These are phyloP conservation scores for Leptinotarsa tumamoca DNA, from an alignment of 2,888 invertebrate species.

Conservation along the genomic window DNA sequence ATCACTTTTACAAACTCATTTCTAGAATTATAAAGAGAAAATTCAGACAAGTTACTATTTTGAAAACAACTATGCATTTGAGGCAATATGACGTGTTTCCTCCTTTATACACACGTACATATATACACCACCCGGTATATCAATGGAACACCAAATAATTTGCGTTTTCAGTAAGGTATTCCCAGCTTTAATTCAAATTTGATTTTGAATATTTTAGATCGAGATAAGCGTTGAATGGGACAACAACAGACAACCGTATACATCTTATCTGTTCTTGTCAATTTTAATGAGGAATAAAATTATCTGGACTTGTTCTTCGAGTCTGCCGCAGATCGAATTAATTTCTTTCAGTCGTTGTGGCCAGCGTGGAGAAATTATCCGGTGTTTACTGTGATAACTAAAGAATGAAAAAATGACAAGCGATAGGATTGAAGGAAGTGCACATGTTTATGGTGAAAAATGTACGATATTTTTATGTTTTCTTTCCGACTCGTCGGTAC, in stretches of 20 bases:
- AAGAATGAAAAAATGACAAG: not conserved
- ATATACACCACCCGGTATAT: not conserved
- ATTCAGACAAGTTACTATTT: no score
- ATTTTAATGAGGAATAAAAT: conserved; percentile 43
- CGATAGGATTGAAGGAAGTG: not conserved
- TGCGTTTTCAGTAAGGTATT: not conserved
- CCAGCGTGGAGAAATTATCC: conserved; percentile 3
- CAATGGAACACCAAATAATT: not conserved
- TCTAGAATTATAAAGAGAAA: no score
- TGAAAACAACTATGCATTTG: no score
- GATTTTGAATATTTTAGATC: conserved; percentile 37
- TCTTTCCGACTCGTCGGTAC: no score
- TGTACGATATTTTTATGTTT: no score
- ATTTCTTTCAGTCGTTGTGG: conserved; percentile 6
- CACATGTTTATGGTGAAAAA: no score
- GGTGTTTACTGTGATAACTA: not conserved
- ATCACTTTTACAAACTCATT: no score
- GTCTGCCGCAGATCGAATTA: conserved; percentile 5
- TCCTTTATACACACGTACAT: not conserved
- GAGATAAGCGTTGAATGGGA: conserved; percentile 37
- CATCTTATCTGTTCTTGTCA: conserved; percentile 39
- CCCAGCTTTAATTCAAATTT: conserved; percentile 33
- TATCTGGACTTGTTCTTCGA: conserved; percentile 33
- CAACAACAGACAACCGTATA: conserved; percentile 37
- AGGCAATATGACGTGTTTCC: not conserved